Percentiles rank a stretch among this genome's conserved stretches.
These are phyloP conservation scores for Bombus consobrinus DNA, from an alignment of 1,140 invertebrate genomes.

Conservation along the genomic window DNA sequence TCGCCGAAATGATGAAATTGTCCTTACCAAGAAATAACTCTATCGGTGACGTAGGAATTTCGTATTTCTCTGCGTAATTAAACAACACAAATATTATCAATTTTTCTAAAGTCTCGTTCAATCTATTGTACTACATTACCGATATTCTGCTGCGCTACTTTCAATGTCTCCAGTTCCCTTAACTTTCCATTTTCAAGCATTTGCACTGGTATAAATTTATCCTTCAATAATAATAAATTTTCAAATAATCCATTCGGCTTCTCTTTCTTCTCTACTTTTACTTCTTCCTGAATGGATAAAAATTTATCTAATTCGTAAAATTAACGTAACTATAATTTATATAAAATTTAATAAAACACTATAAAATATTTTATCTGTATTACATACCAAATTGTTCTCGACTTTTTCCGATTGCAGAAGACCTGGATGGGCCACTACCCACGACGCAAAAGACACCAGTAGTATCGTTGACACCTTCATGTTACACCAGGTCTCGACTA, in stretches of 20 bases:
- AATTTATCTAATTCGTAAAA: too few species aligned
- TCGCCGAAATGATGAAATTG: neutral
- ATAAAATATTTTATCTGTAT: too few species aligned
- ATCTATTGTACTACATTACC: neutral
- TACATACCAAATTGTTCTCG: neutral
- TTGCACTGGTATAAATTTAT: neutral
- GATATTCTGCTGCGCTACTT: neutral
- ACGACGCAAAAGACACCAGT: neutral
- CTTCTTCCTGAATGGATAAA: neutral
- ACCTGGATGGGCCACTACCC: neutral
- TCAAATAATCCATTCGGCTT: neutral
- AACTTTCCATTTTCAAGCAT: neutral
- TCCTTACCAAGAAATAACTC: neutral
- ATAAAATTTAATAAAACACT: too few species aligned
- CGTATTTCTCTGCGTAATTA: neutral
- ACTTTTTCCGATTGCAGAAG: fast-evolving
- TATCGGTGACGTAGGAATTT: too few species aligned
- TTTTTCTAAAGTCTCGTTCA: neutral
- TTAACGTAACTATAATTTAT: too few species aligned
- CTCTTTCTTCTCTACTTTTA: neutral
- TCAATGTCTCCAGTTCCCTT: neutral
- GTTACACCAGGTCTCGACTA: neutral
- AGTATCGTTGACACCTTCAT: constrained; percentile 37
- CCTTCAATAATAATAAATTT: neutral
- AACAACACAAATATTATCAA: neutral